phyloP scores from a whole-genome alignment of 2,888 invertebrate genomes.

The Hirtodrosophila duncani region DNA sequence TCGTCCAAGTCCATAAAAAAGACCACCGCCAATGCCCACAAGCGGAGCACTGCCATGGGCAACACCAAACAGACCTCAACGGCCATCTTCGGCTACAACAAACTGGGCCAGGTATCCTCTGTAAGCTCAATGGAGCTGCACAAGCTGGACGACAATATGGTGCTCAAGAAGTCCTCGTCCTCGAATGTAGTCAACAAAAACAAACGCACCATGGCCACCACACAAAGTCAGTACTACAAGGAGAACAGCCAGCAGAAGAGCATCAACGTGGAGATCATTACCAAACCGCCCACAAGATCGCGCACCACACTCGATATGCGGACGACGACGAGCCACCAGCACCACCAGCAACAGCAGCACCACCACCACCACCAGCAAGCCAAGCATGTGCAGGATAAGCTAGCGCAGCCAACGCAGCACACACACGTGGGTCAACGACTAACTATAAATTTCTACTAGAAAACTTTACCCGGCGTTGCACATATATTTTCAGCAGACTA shows the following conservation, averaged over 20 bases:
- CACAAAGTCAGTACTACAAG: constrained; percentile 71
- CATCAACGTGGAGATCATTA: constrained; percentile 77
- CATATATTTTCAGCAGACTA: constrained; percentile 40
- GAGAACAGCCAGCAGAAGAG: constrained; percentile 76
- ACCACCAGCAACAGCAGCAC: no score
- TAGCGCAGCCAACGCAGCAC: constrained; percentile 56
- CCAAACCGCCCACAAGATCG: constrained; percentile 76
- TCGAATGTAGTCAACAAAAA: constrained; percentile 73
- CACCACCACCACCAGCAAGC: no score
- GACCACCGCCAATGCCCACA: constrained; percentile 68
- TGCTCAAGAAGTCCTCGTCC: constrained; percentile 74
- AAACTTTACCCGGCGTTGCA: neutral
- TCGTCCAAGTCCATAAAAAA: constrained; percentile 73
- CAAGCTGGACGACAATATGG: constrained; percentile 77
- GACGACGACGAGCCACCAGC: no score
- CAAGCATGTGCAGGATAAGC: constrained; percentile 52
- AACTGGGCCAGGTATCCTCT: constrained; percentile 74
- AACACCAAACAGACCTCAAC: constrained; percentile 50
- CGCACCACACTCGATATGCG: constrained; percentile 77
- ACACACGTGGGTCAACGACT: constrained; percentile 60
- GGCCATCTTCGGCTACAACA: constrained; percentile 56
- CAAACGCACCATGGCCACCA: constrained; percentile 57
- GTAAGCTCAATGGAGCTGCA: constrained; percentile 78
- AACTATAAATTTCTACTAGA: no score
- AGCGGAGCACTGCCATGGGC: constrained; percentile 62